phyloP scores from a whole-genome alignment of 2,888 invertebrate genomes.

The Gerosis bhagava region DNA sequence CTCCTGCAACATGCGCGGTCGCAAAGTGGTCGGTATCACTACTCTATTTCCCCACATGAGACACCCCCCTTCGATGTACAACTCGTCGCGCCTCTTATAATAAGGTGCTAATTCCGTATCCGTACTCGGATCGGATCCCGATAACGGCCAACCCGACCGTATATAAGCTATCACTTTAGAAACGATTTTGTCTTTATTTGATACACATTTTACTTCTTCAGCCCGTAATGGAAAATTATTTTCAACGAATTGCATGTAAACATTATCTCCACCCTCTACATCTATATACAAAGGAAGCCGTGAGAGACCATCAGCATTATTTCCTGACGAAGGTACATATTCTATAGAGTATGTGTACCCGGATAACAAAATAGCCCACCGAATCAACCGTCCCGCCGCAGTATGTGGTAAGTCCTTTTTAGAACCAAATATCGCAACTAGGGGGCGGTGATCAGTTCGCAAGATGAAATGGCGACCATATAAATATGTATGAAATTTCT shows the following conservation, averaged over 20 bases:
- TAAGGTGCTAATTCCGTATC: not conserved
- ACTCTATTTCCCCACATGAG: constrained; percentile 26
- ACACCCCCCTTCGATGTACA: constrained; percentile 26
- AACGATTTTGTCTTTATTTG: not conserved
- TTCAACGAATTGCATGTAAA: not conserved
- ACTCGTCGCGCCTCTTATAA: constrained; percentile 16
- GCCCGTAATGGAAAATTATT: not conserved
- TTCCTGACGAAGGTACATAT: not conserved
- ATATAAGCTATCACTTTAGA: not conserved
- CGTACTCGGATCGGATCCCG: too few relatives aligned
- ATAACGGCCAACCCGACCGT: not conserved
- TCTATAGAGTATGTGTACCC: not conserved
- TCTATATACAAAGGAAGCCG: too few relatives aligned
- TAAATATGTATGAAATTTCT: not conserved
- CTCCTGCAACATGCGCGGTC: constrained; percentile 18
- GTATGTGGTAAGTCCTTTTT: not conserved
- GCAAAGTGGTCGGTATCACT: constrained; percentile 14
- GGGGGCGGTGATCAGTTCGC: constrained; percentile 1
- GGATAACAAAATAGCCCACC: constrained; percentile 4
- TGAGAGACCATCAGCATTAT: not conserved
- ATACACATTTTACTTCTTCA: not conserved
- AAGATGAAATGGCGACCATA: not conserved
- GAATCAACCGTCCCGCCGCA: constrained; percentile 1
- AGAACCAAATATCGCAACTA: not conserved
- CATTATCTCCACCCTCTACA: not conserved